phyloP scores from a whole-genome alignment of 2,888 invertebrate genomes.

The Drosophila aldrichi region DNA sequence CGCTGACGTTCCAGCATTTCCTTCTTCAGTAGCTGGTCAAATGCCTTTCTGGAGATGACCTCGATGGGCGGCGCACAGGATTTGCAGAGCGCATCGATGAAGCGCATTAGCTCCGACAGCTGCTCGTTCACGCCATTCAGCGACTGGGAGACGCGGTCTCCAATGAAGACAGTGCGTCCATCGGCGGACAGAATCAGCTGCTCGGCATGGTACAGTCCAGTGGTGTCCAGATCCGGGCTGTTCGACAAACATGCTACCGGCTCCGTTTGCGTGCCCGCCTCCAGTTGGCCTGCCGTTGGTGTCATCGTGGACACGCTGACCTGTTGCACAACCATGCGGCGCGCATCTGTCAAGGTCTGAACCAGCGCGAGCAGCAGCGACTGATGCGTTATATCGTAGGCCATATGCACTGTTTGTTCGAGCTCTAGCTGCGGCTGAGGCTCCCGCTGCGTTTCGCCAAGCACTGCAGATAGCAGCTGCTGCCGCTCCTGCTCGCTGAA shows the following conservation, averaged over 20 bases:
- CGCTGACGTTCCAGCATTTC: constrained; percentile 52
- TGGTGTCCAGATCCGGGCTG: constrained; percentile 33
- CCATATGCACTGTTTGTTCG: constrained; percentile 6
- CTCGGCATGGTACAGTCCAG: constrained; percentile 30
- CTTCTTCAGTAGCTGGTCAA: constrained; percentile 39
- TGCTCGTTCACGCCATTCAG: constrained; percentile 44
- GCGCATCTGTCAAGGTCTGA: constrained; percentile 29
- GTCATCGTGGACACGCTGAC: constrained; percentile 2
- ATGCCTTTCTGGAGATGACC: constrained; percentile 34
- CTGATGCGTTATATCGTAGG: constrained; percentile 38
- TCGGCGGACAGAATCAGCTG: constrained; percentile 39
- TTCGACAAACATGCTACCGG: constrained; percentile 25
- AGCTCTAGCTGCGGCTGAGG: not conserved
- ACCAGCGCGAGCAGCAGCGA: constrained; percentile 45
- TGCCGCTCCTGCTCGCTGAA: constrained; percentile 78
- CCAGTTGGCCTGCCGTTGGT: not conserved
- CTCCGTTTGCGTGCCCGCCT: constrained; percentile 37
- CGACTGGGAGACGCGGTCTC: constrained; percentile 44
- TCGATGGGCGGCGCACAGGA: constrained; percentile 63
- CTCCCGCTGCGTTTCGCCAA: constrained; percentile 30
- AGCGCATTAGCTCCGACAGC: constrained; percentile 33
- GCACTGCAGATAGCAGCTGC: constrained; percentile 66
- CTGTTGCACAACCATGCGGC: not conserved
- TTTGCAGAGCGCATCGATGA: constrained; percentile 34
- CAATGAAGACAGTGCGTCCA: constrained; percentile 46